These are phyloP conservation scores for Periophthalmodon schlosseri DNA, from an alignment of 2,113 vertebrate species.

Conservation along the genomic window DNA sequence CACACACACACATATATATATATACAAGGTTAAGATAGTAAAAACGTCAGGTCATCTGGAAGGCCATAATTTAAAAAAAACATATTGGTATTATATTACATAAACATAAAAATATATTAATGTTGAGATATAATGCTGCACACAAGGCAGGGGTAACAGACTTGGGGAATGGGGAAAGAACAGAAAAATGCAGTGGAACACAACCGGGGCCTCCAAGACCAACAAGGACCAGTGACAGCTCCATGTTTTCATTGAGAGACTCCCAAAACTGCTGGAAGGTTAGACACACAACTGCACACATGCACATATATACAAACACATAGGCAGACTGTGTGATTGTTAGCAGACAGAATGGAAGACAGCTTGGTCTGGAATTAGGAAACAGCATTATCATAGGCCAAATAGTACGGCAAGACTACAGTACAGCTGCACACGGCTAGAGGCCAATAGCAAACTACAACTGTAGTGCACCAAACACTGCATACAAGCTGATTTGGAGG, in stretches of 20 bases:
- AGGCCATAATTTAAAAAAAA: no score
- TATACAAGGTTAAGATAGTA: no score
- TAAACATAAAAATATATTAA: neutral
- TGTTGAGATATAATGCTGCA: conserved; percentile 22
- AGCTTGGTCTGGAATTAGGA: conserved; percentile 55
- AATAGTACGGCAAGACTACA: conserved; percentile 37
- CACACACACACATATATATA: no score
- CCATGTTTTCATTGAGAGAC: conserved; percentile 60
- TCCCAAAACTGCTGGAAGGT: conserved; percentile 53
- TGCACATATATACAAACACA: conserved; percentile 14
- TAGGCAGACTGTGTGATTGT: conserved; percentile 23
- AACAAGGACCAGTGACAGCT: conserved; percentile 64
- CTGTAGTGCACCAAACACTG: conserved; percentile 20
- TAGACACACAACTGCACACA: conserved; percentile 28
- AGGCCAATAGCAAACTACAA: conserved; percentile 49
- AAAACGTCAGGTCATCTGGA: no score
- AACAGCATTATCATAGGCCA: conserved; percentile 55
- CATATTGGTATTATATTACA: neutral
- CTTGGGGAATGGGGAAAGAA: conserved; percentile 16
- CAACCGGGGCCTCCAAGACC: conserved; percentile 60
- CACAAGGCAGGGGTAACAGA: conserved; percentile 15
- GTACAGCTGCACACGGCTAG: conserved; percentile 55
- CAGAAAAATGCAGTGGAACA: conserved; percentile 45
- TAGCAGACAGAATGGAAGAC: conserved; percentile 52
- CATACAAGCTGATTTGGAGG: conserved; percentile 29